These are phyloP conservation scores for Scaptomyza montana DNA, from an alignment of 1,140 invertebrate species.

Conservation along the genomic window DNA sequence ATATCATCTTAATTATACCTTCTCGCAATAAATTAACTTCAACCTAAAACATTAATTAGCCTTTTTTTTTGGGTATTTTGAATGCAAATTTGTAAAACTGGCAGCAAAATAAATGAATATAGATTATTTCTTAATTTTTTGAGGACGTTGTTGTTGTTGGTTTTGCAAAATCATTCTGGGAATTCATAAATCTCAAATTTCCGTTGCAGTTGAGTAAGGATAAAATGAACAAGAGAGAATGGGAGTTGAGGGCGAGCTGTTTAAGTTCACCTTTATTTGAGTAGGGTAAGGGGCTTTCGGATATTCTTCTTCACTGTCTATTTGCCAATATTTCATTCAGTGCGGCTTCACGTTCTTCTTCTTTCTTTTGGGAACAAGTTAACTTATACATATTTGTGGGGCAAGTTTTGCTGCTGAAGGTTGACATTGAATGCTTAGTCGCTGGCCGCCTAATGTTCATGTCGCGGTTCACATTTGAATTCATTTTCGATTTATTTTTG, in stretches of 20 bases:
- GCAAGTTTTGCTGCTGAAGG: slow-evolving; percentile 14
- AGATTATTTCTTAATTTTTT: slow-evolving; percentile 43
- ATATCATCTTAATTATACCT: neutral
- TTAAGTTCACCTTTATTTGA: slow-evolving; percentile 48
- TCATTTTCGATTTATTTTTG: slow-evolving; percentile 77
- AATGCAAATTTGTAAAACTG: slow-evolving; percentile 18
- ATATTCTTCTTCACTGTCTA: slow-evolving; percentile 50
- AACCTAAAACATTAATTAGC: too few relatives aligned
- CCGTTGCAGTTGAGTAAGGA: slow-evolving; percentile 36
- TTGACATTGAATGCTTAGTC: slow-evolving; percentile 79
- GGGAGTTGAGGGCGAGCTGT: neutral
- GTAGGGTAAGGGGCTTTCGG: slow-evolving; percentile 55
- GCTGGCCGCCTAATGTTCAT: slow-evolving; percentile 79
- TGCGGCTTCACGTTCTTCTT: slow-evolving; percentile 20
- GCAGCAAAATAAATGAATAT: slow-evolving; percentile 5
- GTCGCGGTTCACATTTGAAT: slow-evolving; percentile 80
- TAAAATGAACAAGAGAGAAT: neutral
- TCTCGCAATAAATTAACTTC: neutral
- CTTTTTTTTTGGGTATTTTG: neutral
- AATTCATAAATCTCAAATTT: slow-evolving; percentile 82
- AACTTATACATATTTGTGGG: neutral
- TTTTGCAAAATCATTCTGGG: slow-evolving; percentile 69
- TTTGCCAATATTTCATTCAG: slow-evolving; percentile 65
- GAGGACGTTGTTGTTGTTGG: slow-evolving; percentile 40
- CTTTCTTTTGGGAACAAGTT: slow-evolving; percentile 17